These are phyloP conservation scores for Meles meles DNA, from an alignment of 2,113 vertebrate species.

Conservation along the genomic window DNA sequence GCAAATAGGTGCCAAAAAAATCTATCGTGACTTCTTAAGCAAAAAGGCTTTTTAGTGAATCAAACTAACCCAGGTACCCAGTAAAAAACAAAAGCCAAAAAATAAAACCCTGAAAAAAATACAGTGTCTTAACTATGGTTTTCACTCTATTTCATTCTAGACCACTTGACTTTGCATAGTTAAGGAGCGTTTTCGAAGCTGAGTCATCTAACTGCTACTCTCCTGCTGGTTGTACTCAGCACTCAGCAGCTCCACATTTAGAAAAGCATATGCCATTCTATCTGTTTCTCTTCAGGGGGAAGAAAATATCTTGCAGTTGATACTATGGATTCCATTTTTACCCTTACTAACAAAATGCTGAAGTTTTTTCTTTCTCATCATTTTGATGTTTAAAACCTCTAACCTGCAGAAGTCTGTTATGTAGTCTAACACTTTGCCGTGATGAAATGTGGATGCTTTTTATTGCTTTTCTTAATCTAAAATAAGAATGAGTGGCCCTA, in stretches of 20 bases:
- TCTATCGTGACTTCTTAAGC: not conserved
- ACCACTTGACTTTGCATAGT: conserved; percentile 23
- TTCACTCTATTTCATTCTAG: not conserved
- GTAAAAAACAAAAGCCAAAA: not conserved
- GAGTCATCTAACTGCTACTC: not conserved
- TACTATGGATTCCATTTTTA: conserved; percentile 46
- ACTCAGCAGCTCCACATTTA: conserved; percentile 41
- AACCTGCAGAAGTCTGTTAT: conserved; percentile 47
- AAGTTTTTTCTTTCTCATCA: conserved; percentile 9
- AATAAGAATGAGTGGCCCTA: conserved; percentile 15
- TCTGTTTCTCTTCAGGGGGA: not conserved
- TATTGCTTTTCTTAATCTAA: conserved; percentile 42
- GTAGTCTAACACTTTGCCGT: conserved; percentile 15
- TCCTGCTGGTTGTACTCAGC: conserved; percentile 6
- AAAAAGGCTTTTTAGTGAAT: not conserved
- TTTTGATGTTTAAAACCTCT: conserved; percentile 46
- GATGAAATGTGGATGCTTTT: not conserved
- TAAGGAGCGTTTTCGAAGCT: conserved; percentile 35
- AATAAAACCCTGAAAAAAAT: not conserved
- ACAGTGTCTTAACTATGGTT: not conserved
- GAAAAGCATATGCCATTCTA: conserved; percentile 53
- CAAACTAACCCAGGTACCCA: not conserved
- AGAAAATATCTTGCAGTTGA: conserved; percentile 58
- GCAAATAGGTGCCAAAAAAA: not conserved
- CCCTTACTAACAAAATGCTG: conserved; percentile 36